Evolutionary conservation across 2,888 invertebrate genomes (phyloP).

Genomic region (Liposcelis brunnea): DNA sequence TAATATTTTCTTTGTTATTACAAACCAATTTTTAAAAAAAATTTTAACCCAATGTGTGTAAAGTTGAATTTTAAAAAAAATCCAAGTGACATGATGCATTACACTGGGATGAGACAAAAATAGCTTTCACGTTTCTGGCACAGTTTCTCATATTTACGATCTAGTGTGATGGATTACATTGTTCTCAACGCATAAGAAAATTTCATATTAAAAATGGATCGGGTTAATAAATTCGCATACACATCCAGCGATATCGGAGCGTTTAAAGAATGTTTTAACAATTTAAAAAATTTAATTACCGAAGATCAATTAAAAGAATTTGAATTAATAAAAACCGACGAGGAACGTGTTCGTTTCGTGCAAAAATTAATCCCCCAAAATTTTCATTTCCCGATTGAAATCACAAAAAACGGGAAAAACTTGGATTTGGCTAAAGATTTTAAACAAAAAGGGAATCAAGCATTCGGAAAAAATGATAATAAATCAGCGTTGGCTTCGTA

Average conservation of each 20-base stretch:
- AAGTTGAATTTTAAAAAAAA: too few species aligned
- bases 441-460: constrained; percentile 54
- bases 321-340: background rate
- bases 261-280: constrained; percentile 2
- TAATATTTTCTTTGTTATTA: too few species aligned
- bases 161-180: background rate
- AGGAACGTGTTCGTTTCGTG: constrained; percentile 1
- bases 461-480: constrained; percentile 54
- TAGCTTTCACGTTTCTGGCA: background rate
- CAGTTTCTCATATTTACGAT: background rate
- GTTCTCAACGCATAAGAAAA: background rate
- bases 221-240: background rate
- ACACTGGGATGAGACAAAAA: background rate
- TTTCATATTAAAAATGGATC: background rate
- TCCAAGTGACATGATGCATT: too few species aligned
- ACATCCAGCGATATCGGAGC: background rate
- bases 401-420: constrained; percentile 35
- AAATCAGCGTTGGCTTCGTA: constrained; percentile 48
- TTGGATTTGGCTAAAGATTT: constrained; percentile 38
- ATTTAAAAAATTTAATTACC: background rate
- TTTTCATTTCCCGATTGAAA: background rate
- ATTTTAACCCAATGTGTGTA: too few species aligned
- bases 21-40: too few species aligned
- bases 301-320: background rate
- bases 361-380: background rate